Conservation (phyloP, 1,140 invertebrate species). For the Temnothorax nylanderi region DNA sequence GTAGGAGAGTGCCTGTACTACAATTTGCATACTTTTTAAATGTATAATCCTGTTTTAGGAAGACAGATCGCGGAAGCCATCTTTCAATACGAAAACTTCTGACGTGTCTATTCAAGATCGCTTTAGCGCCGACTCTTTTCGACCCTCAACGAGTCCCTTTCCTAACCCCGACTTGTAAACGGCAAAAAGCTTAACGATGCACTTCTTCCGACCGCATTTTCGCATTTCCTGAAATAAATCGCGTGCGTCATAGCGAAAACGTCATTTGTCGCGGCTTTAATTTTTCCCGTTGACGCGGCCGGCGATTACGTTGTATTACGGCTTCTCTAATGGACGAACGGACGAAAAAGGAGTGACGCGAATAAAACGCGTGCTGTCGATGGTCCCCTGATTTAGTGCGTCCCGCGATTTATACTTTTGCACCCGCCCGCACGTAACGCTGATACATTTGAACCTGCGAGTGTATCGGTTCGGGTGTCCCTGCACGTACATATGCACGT, state of each 20-base stretch:
- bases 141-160: not conserved
- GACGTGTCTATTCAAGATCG: constrained; percentile 10
- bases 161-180: not conserved
- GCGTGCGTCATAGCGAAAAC: not conserved
- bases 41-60: constrained; percentile 39
- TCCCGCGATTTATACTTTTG: constrained; percentile 63
- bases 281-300: constrained; percentile 32
- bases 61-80: not conserved
- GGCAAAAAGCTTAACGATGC: not conserved
- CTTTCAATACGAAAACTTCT: constrained; percentile 32
- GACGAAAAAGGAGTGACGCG: constrained; percentile 45
- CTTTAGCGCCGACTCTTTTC: not conserved
- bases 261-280: constrained; percentile 60
- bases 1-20: not conserved
- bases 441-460: constrained; percentile 32
- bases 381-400: constrained; percentile 63
- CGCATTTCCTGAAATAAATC: not conserved
- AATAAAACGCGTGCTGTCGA: constrained; percentile 53
- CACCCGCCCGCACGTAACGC: constrained; percentile 12
- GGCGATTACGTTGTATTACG: constrained; percentile 59
- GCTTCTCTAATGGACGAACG: constrained; percentile 48
- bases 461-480: constrained; percentile 21
- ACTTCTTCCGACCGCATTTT: constrained; percentile 2
- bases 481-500: not conserved
- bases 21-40: constrained; percentile 49